These are phyloP conservation scores for Dusona sp. DNA, from an alignment of 2,888 invertebrate species.

Conservation along the genomic window DNA sequence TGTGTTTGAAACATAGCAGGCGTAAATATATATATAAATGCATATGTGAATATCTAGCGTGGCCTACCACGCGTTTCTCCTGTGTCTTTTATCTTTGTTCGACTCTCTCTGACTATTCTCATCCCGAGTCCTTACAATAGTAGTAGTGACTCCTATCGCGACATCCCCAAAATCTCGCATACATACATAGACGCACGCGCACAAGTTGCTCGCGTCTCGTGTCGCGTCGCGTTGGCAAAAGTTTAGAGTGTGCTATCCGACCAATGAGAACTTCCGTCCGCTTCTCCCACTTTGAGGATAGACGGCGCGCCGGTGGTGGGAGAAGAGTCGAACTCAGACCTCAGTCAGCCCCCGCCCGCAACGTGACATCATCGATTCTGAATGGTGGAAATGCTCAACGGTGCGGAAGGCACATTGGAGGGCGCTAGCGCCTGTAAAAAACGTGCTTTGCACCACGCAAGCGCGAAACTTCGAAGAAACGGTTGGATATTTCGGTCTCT, in stretches of 20 bases:
- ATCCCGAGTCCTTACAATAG: neutral
- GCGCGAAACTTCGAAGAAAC: slow-evolving; percentile 65
- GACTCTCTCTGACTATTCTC: slow-evolving; percentile 11
- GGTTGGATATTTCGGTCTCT: slow-evolving; percentile 15
- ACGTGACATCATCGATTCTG: slow-evolving; percentile 84
- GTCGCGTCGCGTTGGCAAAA: slow-evolving; percentile 24
- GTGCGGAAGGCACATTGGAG: slow-evolving; percentile 84
- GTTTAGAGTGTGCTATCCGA: slow-evolving; percentile 69
- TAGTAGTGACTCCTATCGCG: slow-evolving; percentile 15
- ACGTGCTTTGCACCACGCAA: slow-evolving; percentile 70
- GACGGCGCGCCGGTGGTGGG: slow-evolving; percentile 65
- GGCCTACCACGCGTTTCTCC: slow-evolving; percentile 35
- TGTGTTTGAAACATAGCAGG: neutral
- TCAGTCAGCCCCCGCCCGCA: slow-evolving; percentile 75
- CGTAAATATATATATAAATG: neutral
- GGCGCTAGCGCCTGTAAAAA: slow-evolving; percentile 78
- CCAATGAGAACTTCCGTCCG: slow-evolving; percentile 76
- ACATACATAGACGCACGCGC: neutral
- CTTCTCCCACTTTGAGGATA: slow-evolving; percentile 10
- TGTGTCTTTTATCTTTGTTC: slow-evolving; percentile 31
- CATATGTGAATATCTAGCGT: neutral
- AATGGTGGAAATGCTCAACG: slow-evolving; percentile 84
- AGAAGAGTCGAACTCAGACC: slow-evolving; percentile 55
- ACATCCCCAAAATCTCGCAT: neutral
- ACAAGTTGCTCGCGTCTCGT: neutral